phyloP scores from a whole-genome alignment of 2,797 vertebrate species.

The Florisuga fusca region DNA sequence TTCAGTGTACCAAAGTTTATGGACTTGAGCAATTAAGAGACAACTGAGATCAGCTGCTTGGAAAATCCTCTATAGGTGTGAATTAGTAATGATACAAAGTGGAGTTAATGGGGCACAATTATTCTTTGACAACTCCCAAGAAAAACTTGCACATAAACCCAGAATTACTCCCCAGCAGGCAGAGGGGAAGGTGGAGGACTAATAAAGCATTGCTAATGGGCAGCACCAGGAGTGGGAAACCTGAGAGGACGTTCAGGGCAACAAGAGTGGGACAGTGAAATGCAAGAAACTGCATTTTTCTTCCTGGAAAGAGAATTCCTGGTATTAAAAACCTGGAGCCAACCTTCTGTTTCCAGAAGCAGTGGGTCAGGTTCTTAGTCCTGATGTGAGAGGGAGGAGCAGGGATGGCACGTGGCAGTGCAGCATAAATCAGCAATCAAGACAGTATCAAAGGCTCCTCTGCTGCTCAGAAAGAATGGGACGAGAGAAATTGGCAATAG shows the following conservation, averaged over 20 bases:
- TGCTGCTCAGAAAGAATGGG: background rate
- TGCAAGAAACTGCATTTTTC: background rate
- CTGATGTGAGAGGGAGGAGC: background rate
- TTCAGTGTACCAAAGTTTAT: conserved; percentile 2
- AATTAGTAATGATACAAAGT: background rate
- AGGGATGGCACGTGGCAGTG: background rate
- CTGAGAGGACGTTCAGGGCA: background rate
- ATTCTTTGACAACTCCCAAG: conserved; percentile 4
- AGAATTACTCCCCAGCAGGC: background rate
- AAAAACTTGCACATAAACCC: background rate
- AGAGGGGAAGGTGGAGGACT: background rate
- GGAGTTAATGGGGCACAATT: background rate
- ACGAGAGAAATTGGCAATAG: background rate
- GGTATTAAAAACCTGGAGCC: background rate
- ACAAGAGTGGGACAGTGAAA: background rate
- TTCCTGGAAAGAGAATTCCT: background rate
- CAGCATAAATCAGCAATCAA: background rate
- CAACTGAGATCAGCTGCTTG: background rate
- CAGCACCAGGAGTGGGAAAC: background rate
- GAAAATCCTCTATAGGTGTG: conserved; percentile 22
- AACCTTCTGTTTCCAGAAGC: background rate
- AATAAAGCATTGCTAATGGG: background rate
- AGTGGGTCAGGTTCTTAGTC: rapidly evolving
- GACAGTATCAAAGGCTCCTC: background rate
- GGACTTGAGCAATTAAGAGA: conserved; percentile 40